phyloP scores from a whole-genome alignment of 2,113 vertebrate species.

The Ia io region DNA sequence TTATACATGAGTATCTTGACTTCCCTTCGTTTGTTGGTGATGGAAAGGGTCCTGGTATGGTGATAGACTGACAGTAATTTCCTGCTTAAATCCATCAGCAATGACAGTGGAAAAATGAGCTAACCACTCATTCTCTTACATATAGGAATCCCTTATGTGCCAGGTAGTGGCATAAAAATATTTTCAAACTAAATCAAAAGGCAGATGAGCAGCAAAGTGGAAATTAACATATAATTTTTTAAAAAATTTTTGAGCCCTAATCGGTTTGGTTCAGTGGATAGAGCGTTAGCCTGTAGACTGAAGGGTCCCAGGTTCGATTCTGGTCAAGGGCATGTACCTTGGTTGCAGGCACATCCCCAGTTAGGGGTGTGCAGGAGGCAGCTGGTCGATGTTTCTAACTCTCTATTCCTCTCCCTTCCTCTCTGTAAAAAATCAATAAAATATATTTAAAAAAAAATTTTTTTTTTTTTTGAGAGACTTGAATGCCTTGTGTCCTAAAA shows the following conservation, averaged over 20 bases:
- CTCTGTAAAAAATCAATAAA: too few relatives aligned
- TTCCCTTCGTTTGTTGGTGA: neutral
- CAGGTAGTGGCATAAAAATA: neutral
- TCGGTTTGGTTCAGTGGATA: too few relatives aligned
- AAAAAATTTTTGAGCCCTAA: too few relatives aligned
- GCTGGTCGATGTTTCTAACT: too few relatives aligned
- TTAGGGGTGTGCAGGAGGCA: too few relatives aligned
- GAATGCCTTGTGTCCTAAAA: neutral
- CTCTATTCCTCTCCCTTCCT: too few relatives aligned
- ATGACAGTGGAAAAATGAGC: neutral
- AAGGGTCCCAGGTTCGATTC: too few relatives aligned
- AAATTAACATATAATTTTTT: neutral
- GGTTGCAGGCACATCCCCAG: too few relatives aligned
- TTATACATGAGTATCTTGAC: neutral
- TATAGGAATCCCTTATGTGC: neutral
- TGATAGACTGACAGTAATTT: neutral
- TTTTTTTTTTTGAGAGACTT: neutral
- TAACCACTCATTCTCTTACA: neutral
- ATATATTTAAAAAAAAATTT: neutral
- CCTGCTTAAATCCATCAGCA: neutral
- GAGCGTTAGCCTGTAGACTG: too few relatives aligned
- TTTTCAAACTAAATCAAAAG: neutral
- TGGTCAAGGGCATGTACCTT: too few relatives aligned
- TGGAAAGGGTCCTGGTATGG: neutral
- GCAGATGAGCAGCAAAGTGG: neutral